phyloP scores from a whole-genome alignment of 2,113 vertebrate species.

The Crotalus horridus region DNA sequence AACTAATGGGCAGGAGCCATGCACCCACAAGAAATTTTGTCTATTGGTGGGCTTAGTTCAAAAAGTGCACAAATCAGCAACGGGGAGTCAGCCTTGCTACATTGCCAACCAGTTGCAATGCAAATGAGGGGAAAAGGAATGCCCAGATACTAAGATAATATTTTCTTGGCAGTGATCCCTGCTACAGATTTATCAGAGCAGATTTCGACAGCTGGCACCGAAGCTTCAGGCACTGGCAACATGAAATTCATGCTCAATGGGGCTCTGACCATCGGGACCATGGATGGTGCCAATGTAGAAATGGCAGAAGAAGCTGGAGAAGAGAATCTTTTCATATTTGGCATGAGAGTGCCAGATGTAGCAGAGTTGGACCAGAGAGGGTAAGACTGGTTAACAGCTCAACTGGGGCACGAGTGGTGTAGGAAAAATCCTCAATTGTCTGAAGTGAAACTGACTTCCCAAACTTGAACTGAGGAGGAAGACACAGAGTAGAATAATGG shows the following conservation, averaged over 20 bases:
- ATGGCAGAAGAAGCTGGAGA: slow-evolving; percentile 96
- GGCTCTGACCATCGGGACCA: slow-evolving; percentile 94
- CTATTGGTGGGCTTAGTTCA: not conserved
- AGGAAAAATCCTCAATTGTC: not conserved
- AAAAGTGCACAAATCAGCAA: not conserved
- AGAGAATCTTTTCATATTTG: slow-evolving; percentile 96
- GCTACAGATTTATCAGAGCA: slow-evolving; percentile 95
- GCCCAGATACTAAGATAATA: not conserved
- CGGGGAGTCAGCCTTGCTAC: not conserved
- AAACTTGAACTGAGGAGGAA: not conserved
- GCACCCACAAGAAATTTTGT: not conserved
- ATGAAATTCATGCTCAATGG: slow-evolving; percentile 99
- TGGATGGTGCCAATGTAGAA: slow-evolving; percentile 98
- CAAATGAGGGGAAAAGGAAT: not conserved
- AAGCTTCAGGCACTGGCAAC: slow-evolving; percentile 94
- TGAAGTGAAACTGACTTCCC: not conserved
- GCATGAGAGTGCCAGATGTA: slow-evolving; percentile 91
- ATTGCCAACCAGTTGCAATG: not conserved
- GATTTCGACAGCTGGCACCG: slow-evolving; percentile 95
- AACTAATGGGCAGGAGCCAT: not conserved
- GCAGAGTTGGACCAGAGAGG: slow-evolving; percentile 82
- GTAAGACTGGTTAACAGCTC: slow-evolving; percentile 61
- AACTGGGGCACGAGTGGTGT: not conserved
- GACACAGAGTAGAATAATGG: not conserved
- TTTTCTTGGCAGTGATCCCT: slow-evolving; percentile 82